Evolutionary conservation across 2,797 vertebrate genomes (phyloP).

Genomic region (Leuciscus waleckii): DNA sequence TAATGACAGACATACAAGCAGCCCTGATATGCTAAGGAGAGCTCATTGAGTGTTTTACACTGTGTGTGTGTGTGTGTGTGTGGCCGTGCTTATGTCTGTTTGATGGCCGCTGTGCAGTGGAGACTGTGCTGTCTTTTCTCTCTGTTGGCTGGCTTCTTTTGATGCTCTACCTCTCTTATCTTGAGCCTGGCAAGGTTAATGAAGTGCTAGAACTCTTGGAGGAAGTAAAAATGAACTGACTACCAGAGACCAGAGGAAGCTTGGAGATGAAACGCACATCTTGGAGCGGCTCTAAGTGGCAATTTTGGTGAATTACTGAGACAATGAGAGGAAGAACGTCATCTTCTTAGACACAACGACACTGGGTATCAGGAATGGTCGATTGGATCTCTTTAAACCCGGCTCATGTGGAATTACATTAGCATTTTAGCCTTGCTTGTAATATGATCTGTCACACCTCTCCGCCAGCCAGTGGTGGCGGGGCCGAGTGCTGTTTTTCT

Average conservation of each 20-base stretch:
- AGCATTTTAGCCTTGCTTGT: slow-evolving; percentile 79
- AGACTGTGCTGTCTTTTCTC: slow-evolving; percentile 75
- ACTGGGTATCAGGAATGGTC: slow-evolving; percentile 73
- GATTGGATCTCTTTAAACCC: slow-evolving; percentile 83
- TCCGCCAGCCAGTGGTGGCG: slow-evolving; percentile 60
- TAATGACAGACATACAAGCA: slow-evolving; percentile 46
- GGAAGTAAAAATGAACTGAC: slow-evolving; percentile 84
- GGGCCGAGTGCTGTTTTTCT: slow-evolving; percentile 43
- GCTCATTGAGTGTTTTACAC: slow-evolving; percentile 51
- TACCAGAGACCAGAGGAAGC: slow-evolving; percentile 84
- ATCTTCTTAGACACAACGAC: slow-evolving; percentile 83
- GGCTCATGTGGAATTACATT: slow-evolving; percentile 82
- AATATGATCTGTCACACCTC: slow-evolving; percentile 78
- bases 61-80: slow-evolving; percentile 31
- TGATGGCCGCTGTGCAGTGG: slow-evolving; percentile 74
- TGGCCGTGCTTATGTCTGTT: slow-evolving; percentile 58
- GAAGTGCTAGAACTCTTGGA: slow-evolving; percentile 85
- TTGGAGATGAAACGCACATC: slow-evolving; percentile 82
- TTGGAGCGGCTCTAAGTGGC: slow-evolving; percentile 84
- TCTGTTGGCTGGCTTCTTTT: slow-evolving; percentile 81
- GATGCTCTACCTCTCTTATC: slow-evolving; percentile 85
- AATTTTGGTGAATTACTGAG: slow-evolving; percentile 86
- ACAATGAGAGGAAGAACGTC: slow-evolving; percentile 81
- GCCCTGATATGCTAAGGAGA: slow-evolving; percentile 42
- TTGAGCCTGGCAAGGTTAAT: slow-evolving; percentile 85